Evolutionary conservation across 2,797 vertebrate genomes (phyloP).

Genomic region (Martes flavigula): DNA sequence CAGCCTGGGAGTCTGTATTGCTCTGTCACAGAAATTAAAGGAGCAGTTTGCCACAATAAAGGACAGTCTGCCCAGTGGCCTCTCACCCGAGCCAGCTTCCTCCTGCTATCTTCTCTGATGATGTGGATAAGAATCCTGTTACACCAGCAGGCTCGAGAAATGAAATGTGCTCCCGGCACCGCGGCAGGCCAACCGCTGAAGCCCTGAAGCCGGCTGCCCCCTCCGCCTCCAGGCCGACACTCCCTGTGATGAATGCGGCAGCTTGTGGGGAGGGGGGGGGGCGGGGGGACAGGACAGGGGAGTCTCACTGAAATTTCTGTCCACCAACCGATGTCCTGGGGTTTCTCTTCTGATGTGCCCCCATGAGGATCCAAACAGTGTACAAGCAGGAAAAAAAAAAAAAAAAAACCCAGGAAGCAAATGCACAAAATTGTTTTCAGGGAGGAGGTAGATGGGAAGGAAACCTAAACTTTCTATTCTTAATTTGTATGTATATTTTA

Average conservation of each 20-base stretch:
- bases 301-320: background rate
- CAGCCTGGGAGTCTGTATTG: background rate
- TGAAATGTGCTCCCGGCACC: background rate
- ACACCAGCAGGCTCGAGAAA: background rate
- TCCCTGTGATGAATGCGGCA: background rate
- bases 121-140: background rate
- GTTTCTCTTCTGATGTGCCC: background rate
- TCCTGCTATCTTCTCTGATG: slow-evolving; percentile 19
- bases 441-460: no score
- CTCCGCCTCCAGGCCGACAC: accelerated
- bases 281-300: accelerated
- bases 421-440: background rate
- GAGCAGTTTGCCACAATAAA: slow-evolving; percentile 25
- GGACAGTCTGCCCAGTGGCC: background rate
- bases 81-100: background rate
- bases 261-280: accelerated
- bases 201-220: background rate
- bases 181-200: background rate
- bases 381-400: background rate
- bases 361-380: background rate
- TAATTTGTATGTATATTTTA: no score
- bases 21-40: slow-evolving; percentile 50
- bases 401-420: background rate
- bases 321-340: background rate
- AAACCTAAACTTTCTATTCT: background rate